Conservation (phyloP, 2,113 vertebrate species). For the Takifugu flavidus region DNA sequence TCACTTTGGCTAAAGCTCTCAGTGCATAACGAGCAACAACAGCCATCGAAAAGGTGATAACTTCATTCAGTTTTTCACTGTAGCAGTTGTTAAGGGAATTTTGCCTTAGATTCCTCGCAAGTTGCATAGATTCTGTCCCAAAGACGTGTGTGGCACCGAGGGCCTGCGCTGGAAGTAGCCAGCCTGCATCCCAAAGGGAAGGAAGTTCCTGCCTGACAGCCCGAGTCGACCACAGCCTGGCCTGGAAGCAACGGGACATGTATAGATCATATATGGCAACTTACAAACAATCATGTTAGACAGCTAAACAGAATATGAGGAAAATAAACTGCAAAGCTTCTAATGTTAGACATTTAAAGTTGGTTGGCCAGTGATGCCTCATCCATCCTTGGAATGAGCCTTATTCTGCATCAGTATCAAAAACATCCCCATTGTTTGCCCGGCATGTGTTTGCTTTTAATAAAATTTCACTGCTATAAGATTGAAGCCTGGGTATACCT, state of each 20-base stretch:
- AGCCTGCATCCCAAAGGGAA: conserved; percentile 16
- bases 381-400: neutral
- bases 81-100: neutral
- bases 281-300: neutral
- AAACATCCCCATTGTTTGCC: neutral
- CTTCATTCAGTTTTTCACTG: neutral
- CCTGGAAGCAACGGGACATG: too few relatives aligned
- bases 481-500: neutral
- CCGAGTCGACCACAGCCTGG: conserved; percentile 10
- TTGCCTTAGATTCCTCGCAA: neutral
- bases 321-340: neutral
- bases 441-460: conserved; percentile 35
- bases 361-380: neutral
- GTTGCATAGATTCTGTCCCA: neutral
- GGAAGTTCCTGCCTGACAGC: conserved; percentile 19
- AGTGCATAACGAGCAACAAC: conserved; percentile 34
- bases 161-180: conserved; percentile 34
- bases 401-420: neutral
- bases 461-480: conserved; percentile 31
- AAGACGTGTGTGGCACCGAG: neutral
- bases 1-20: conserved; percentile 9
- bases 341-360: neutral
- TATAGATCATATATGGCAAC: neutral
- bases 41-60: neutral
- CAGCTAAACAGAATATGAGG: neutral